phyloP scores from a whole-genome alignment of 2,113 vertebrate species.

The Nipponia nippon region DNA sequence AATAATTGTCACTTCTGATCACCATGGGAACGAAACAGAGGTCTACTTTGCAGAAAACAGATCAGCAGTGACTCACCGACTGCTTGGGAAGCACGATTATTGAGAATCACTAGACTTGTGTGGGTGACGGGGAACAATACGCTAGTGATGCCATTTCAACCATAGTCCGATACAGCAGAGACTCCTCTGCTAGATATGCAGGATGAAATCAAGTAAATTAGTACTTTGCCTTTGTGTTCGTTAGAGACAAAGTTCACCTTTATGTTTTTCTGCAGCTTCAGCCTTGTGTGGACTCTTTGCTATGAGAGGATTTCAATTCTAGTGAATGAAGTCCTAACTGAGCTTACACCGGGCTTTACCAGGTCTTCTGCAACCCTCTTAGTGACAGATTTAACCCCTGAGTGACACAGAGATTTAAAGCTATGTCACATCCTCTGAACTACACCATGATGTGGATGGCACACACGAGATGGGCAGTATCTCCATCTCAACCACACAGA shows the following conservation, averaged over 20 bases:
- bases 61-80: slow-evolving; percentile 33
- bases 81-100: slow-evolving; percentile 16
- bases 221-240: not conserved
- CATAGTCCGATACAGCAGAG: not conserved
- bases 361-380: not conserved
- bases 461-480: not conserved
- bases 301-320: not conserved
- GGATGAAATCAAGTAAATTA: not conserved
- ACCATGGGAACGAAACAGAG: slow-evolving; percentile 52
- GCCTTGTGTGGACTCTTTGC: not conserved
- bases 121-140: slow-evolving; percentile 13
- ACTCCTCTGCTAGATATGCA: not conserved
- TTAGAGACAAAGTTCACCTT: not conserved
- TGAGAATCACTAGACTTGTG: slow-evolving; percentile 41
- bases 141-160: not conserved
- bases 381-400: not conserved
- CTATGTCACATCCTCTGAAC: not conserved
- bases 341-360: not conserved
- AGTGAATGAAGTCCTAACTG: not conserved
- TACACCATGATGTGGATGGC: not conserved
- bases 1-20: slow-evolving; percentile 51
- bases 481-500: not conserved
- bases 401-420: not conserved
- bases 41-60: slow-evolving; percentile 45
- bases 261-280: not conserved